These are phyloP conservation scores for Gorsachius magnificus DNA, from an alignment of 2,797 vertebrate genomes.

Conservation along the genomic window DNA sequence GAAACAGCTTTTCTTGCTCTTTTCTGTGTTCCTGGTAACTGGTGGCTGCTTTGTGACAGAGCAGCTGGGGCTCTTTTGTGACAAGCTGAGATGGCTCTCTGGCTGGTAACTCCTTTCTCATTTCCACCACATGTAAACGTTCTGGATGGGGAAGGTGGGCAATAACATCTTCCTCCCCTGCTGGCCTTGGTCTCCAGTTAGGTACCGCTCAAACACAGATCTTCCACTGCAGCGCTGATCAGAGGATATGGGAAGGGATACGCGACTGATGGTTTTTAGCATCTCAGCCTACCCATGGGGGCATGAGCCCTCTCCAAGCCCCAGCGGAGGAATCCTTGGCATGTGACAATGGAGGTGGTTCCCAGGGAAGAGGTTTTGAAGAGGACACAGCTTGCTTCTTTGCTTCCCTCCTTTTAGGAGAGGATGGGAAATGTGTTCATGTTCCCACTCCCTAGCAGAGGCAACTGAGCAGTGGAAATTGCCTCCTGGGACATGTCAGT, in stretches of 20 bases:
- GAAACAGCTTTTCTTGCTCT: conserved; percentile 2
- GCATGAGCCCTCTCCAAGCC: not conserved
- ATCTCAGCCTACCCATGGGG: not conserved
- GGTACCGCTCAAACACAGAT: not conserved
- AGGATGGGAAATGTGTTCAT: not conserved
- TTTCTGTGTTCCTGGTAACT: not conserved
- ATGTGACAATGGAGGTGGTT: conserved; percentile 4
- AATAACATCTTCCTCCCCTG: not conserved
- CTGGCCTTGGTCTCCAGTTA: not conserved
- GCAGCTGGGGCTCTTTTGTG: not conserved
- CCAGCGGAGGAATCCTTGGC: not conserved
- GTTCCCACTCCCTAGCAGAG: not conserved
- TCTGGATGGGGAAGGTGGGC: not conserved
- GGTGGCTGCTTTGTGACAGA: conserved; percentile 12
- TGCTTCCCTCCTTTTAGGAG: not conserved
- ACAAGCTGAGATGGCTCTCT: not conserved
- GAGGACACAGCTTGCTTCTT: not conserved
- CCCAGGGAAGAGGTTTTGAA: not conserved
- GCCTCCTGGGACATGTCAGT: not conserved
- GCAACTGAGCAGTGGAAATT: not conserved
- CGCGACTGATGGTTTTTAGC: not conserved
- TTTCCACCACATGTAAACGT: not conserved
- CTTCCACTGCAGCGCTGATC: not conserved
- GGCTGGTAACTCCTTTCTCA: conserved; percentile 1
- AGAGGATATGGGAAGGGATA: not conserved